Conservation (phyloP, 2,113 vertebrate species). For the Notothenia rossii region DNA sequence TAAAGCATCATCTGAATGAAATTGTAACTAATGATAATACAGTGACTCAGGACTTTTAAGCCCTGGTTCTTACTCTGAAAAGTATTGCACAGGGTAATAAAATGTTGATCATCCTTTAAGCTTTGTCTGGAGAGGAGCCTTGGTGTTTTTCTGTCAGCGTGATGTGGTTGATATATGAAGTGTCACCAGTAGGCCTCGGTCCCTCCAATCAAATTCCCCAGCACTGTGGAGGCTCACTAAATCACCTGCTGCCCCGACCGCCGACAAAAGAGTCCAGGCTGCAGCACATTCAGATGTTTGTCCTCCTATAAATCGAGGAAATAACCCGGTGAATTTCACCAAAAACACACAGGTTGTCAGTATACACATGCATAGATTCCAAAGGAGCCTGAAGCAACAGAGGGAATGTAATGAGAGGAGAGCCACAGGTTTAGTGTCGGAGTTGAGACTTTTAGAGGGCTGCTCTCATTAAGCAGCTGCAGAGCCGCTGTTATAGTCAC, state of each 20-base stretch:
- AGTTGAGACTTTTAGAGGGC: constrained; percentile 20
- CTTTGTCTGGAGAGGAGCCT: constrained; percentile 32
- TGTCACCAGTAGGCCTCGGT: constrained; percentile 25
- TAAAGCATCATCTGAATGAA: not conserved
- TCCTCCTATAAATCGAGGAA: constrained; percentile 1
- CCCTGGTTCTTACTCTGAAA: not conserved
- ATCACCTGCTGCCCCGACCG: constrained; percentile 44
- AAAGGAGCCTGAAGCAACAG: constrained; percentile 16
- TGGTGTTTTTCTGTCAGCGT: constrained; percentile 46
- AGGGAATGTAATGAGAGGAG: constrained; percentile 14
- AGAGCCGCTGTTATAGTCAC: constrained; percentile 20
- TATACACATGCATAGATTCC: not conserved
- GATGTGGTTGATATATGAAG: constrained; percentile 53
- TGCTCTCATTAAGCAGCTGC: constrained; percentile 53
- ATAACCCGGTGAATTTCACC: not conserved
- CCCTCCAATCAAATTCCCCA: constrained; percentile 40
- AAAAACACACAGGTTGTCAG: not conserved
- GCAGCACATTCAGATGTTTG: not conserved
- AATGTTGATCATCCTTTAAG: constrained; percentile 43
- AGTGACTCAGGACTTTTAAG: not conserved
- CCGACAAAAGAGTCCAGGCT: constrained; percentile 14
- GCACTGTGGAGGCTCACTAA: constrained; percentile 17
- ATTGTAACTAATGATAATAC: not conserved
- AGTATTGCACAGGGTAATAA: constrained; percentile 15
- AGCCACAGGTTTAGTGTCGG: constrained; percentile 4